These are phyloP conservation scores for Drosophila stalkeri DNA, from an alignment of 2,888 invertebrate genomes.

Conservation along the genomic window DNA sequence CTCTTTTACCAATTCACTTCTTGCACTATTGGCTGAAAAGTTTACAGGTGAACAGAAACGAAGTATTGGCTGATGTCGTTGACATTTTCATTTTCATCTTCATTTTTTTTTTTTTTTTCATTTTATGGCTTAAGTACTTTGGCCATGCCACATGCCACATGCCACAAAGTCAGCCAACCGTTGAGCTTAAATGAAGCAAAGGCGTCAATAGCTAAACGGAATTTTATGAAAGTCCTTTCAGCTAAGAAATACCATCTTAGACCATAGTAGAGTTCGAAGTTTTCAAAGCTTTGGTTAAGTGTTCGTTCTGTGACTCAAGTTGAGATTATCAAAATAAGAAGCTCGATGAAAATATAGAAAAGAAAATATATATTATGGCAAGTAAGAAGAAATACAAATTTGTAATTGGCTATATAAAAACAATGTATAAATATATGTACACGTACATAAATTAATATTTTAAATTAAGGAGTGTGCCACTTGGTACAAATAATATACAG, in stretches of 20 bases:
- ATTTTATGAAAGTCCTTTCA: constrained; percentile 21
- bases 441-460: background rate
- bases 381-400: background rate
- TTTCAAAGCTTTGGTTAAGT: background rate
- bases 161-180: constrained; percentile 60
- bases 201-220: constrained; percentile 24
- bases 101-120: constrained; percentile 9
- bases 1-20: constrained; percentile 71
- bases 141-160: constrained; percentile 42
- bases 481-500: no score
- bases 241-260: background rate
- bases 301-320: background rate
- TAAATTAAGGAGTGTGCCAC: no score
- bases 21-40: constrained; percentile 58
- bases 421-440: background rate
- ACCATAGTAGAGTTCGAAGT: no score
- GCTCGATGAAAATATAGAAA: background rate
- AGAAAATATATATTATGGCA: background rate
- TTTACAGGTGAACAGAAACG: constrained; percentile 40
- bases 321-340: background rate
- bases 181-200: constrained; percentile 30
- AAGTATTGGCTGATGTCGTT: constrained; percentile 61
- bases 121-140: constrained; percentile 46
- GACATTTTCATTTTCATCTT: constrained; percentile 55
- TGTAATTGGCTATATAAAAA: no score